phyloP scores from a whole-genome alignment of 2,888 invertebrate genomes.

The Orchestes rusci region DNA sequence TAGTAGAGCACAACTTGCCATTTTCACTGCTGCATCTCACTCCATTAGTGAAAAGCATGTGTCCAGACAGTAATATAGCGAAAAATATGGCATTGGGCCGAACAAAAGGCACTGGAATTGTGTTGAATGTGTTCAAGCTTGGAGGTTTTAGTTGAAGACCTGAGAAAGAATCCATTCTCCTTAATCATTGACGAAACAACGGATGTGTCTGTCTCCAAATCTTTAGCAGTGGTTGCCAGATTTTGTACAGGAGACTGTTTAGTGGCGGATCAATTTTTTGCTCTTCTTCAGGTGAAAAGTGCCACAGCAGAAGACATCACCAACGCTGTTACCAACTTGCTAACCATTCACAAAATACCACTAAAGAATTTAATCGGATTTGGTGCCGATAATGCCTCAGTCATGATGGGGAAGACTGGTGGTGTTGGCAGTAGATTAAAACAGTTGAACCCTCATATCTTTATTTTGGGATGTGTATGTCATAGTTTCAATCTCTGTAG shows the following conservation, averaged over 20 bases:
- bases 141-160: too few relatives aligned
- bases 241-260: conserved; percentile 5
- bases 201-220: conserved; percentile 5
- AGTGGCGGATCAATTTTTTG: conserved; percentile 7
- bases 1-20: conserved; percentile 12
- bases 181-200: conserved; percentile 10
- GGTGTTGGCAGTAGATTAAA: conserved; percentile 24
- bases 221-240: conserved; percentile 4
- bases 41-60: conserved; percentile 8
- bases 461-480: conserved; percentile 29
- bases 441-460: conserved; percentile 23
- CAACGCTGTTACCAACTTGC: conserved; percentile 1
- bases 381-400: conserved; percentile 30
- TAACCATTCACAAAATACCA: neutral
- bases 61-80: conserved; percentile 17
- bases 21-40: conserved; percentile 5
- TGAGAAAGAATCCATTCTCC: conserved; percentile 5
- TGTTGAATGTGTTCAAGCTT: too few relatives aligned
- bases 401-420: conserved; percentile 28
- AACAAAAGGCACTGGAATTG: conserved; percentile 12
- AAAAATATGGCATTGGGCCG: conserved; percentile 10
- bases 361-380: conserved; percentile 27
- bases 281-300: conserved; percentile 4
- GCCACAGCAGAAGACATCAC: conserved; percentile 3
- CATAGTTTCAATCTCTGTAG: conserved; percentile 28